These are phyloP conservation scores for Barbus barbus DNA, from an alignment of 2,113 vertebrate species.

Conservation along the genomic window DNA sequence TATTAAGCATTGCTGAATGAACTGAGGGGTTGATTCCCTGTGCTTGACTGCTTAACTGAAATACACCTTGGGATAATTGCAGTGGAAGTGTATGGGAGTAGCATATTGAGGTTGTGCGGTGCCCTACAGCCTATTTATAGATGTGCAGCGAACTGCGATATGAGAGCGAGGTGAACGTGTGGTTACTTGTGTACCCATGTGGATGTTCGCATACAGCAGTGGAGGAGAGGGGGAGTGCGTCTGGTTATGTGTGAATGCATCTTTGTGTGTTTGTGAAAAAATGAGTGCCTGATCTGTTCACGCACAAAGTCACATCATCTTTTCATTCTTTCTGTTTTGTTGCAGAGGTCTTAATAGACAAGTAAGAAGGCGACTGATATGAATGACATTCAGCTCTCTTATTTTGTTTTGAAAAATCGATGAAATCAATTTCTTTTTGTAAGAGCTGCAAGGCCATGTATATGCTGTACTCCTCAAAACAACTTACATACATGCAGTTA, in stretches of 20 bases:
- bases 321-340: slow-evolving; percentile 49
- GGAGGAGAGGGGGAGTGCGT: slow-evolving; percentile 44
- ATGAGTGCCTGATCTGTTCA: slow-evolving; percentile 19
- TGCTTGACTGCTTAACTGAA: slow-evolving; percentile 77
- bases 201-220: slow-evolving; percentile 46
- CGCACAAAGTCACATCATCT: slow-evolving; percentile 58
- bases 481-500: not conserved
- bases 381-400: slow-evolving; percentile 48
- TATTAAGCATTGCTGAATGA: slow-evolving; percentile 72
- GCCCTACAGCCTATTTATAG: slow-evolving; percentile 80
- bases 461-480: not conserved
- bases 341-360: slow-evolving; percentile 20
- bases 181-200: slow-evolving; percentile 62
- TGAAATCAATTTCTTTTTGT: not conserved
- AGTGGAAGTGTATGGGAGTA: slow-evolving; percentile 74
- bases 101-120: slow-evolving; percentile 77
- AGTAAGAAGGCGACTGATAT: slow-evolving; percentile 44
- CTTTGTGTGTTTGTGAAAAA: slow-evolving; percentile 52
- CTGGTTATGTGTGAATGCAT: slow-evolving; percentile 45
- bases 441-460: not conserved
- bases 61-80: slow-evolving; percentile 80
- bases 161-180: slow-evolving; percentile 68
- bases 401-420: slow-evolving; percentile 38
- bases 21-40: slow-evolving; percentile 70
- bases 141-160: slow-evolving; percentile 73